phyloP scores from a whole-genome alignment of 2,797 vertebrate species.

The Epinephelus awoara region DNA sequence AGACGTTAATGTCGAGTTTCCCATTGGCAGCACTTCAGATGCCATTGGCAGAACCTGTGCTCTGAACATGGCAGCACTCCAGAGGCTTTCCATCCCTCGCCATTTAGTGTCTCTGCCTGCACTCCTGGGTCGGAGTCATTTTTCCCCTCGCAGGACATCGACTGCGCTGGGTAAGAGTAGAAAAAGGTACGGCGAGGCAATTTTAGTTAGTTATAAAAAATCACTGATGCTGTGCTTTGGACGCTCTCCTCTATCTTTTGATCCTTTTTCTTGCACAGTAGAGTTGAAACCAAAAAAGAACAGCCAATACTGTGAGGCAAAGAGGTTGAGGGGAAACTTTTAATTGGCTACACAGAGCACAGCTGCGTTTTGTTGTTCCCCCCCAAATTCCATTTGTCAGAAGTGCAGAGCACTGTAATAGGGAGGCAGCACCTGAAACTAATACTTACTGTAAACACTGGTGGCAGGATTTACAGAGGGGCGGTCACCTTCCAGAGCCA shows the following conservation, averaged over 20 bases:
- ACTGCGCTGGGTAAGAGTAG: conserved; percentile 20
- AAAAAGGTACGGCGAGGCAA: conserved; percentile 29
- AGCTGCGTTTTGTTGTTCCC: conserved; percentile 68
- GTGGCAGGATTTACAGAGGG: conserved; percentile 46
- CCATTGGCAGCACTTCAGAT: conserved; percentile 71
- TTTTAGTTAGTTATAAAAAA: conserved; percentile 56
- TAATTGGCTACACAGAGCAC: conserved; percentile 77
- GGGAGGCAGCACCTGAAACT: conserved; percentile 72
- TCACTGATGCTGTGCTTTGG: conserved; percentile 48
- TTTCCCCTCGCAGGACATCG: not conserved
- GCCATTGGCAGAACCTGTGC: conserved; percentile 59
- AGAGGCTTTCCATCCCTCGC: conserved; percentile 50
- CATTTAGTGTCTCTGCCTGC: conserved; percentile 35
- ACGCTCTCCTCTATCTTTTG: conserved; percentile 56
- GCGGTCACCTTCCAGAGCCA: conserved; percentile 51
- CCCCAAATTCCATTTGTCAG: conserved; percentile 72
- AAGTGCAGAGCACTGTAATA: conserved; percentile 64
- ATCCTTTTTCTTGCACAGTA: conserved; percentile 51
- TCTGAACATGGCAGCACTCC: conserved; percentile 60
- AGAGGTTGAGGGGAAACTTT: conserved; percentile 75
- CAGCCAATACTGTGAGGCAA: conserved; percentile 56
- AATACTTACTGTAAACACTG: conserved; percentile 74
- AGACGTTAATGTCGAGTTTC: conserved; percentile 63
- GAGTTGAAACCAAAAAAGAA: conserved; percentile 48
- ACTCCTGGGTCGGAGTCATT: conserved; percentile 44